These are phyloP conservation scores for Lucifuga dentata DNA, from an alignment of 2,113 vertebrate genomes.

Conservation along the genomic window DNA sequence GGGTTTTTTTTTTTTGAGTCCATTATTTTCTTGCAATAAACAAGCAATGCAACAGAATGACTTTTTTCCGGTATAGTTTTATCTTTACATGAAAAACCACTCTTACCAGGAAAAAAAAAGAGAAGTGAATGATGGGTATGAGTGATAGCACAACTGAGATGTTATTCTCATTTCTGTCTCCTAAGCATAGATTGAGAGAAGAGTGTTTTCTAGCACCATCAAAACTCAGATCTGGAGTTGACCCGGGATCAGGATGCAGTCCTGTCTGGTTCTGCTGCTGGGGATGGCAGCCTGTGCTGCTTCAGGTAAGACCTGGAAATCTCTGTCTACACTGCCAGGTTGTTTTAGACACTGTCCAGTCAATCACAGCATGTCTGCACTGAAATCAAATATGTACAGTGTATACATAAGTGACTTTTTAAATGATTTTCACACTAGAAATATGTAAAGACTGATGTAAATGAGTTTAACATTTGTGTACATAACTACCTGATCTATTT, in stretches of 20 bases:
- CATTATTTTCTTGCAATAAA: too few relatives aligned
- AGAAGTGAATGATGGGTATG: conserved; percentile 52
- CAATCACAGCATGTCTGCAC: too few relatives aligned
- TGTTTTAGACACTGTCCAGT: too few relatives aligned
- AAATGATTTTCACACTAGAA: too few relatives aligned
- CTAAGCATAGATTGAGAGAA: conserved; percentile 10
- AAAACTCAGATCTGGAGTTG: conserved; percentile 50
- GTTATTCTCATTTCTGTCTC: conserved; percentile 34
- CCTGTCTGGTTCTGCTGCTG: conserved; percentile 64
- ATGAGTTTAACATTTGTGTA: too few relatives aligned
- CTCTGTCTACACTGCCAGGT: too few relatives aligned
- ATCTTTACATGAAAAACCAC: neutral
- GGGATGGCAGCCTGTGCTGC: conserved; percentile 64
- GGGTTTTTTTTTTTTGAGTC: neutral
- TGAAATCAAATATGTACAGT: too few relatives aligned
- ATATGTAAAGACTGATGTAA: too few relatives aligned
- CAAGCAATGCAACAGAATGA: neutral
- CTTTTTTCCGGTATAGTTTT: neutral
- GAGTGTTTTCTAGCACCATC: conserved; percentile 13
- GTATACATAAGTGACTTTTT: too few relatives aligned
- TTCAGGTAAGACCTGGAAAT: conserved; percentile 69
- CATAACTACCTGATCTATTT: too few relatives aligned
- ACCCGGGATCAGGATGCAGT: conserved; percentile 80
- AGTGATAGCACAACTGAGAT: conserved; percentile 33
- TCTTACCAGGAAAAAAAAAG: conserved; percentile 45